Base-by-base conservation (phyloP, 2,888 invertebrate species). In the Herminia tarsipennalis region DNA sequence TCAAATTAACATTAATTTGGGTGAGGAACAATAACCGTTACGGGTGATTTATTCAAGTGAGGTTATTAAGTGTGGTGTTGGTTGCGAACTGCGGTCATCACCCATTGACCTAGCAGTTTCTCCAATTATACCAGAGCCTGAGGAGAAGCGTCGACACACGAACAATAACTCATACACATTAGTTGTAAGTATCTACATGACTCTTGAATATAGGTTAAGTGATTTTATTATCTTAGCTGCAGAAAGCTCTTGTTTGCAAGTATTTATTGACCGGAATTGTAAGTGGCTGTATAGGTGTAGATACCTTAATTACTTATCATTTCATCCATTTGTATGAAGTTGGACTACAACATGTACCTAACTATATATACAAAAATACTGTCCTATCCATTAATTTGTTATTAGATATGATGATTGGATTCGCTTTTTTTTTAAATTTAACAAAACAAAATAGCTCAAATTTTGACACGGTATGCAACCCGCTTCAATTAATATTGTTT, bases 1-100 rank as follows among this genome's bases (percentile, higher is more conserved):
- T 81, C 86, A 81, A 81, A 82, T 85, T 83, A 85, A 78, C 74
- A 81, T 81, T 79, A 71, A 85, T 86, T 81, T 78, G 73, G 71
- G 57, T 62, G 60, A 64, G 70, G 71, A 74, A 69, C 68, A 67
- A 72, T 73, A 64, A 78, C 79, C 74, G 85, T 81, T 78, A 76
- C 51, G 55, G 45, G 72, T 81, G 78, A 83, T 81, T 83, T 86
- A 82, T 83, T 80, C 74, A 76, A 78, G 78, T 75, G 76, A 74
- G 70, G 78, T 69, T 81, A 79, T 80, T 83, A 78, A 73, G 73
- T 64, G 60, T 59, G 66, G 56, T 70, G 73, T 75, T 73, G 72
- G 66, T 55, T 52, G 60, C 63, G 63, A 69, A 63, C 66, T 66
- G 62, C 73, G 78, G 77, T 80, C 78, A 68, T 78, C 81, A 83